Conservation (phyloP, 2,888 invertebrate genomes). For the Drosophila acutilabella region DNA sequence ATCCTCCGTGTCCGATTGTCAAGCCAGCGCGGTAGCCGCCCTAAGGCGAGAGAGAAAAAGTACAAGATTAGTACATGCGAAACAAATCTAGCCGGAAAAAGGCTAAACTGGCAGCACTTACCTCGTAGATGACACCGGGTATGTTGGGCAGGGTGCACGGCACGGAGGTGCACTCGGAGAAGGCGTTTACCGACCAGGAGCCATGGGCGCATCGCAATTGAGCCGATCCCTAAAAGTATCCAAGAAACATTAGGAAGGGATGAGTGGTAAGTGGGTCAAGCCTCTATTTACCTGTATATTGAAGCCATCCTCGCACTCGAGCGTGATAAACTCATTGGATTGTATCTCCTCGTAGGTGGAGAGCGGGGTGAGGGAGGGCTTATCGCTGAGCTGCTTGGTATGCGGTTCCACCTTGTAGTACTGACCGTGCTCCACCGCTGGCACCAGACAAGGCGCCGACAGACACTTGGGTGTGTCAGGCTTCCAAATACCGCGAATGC, state of each 20-base stretch:
- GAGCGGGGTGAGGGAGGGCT: constrained; percentile 78
- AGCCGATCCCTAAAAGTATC: constrained; percentile 87
- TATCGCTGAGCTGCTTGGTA: constrained; percentile 79
- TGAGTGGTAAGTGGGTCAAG: fast-evolving
- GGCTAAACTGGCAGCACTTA: constrained; percentile 28
- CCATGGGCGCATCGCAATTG: constrained; percentile 92
- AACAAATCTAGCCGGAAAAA: too few relatives aligned
- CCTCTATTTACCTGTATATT: constrained; percentile 76
- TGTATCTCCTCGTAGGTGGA: constrained; percentile 86
- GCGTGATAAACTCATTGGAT: constrained; percentile 90
- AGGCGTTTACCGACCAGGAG: constrained; percentile 91
- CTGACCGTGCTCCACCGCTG: constrained; percentile 89
- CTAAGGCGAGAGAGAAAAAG: constrained; percentile 76
- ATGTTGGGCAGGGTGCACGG: constrained; percentile 84
- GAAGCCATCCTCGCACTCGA: constrained; percentile 91
- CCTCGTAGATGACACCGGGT: constrained; percentile 83
- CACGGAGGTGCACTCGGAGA: constrained; percentile 91
- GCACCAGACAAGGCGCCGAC: constrained; percentile 91
- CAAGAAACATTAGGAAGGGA: background rate
- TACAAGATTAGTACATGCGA: background rate
- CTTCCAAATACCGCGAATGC: constrained; percentile 94
- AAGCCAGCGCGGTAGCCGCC: constrained; percentile 92
- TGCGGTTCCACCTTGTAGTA: constrained; percentile 86
- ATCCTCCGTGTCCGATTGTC: constrained; percentile 92
- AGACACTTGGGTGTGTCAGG: constrained; percentile 92